A percentile compares a stretch with the other conserved stretches of the same genome.
Conservation (phyloP, 2,888 invertebrate species). For the Agrochola circellaris region DNA sequence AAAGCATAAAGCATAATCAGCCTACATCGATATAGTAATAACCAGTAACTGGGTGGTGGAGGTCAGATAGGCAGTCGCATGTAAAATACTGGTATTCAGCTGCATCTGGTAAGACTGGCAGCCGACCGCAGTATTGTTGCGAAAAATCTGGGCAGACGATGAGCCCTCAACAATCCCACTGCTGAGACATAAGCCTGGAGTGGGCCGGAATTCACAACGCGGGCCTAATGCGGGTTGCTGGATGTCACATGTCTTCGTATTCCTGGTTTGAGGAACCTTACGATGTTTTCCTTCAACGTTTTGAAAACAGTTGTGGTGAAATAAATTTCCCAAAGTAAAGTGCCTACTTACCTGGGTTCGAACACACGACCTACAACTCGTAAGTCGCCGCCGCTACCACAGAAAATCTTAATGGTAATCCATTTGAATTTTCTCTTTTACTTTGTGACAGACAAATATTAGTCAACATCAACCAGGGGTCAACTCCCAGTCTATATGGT, state of each 20-base stretch:
- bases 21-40: neutral
- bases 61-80: too few relatives aligned
- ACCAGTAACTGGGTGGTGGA: neutral
- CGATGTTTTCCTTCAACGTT: neutral
- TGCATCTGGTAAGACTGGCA: too few relatives aligned
- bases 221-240: neutral
- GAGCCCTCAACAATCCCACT: too few relatives aligned
- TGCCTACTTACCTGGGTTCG: neutral
- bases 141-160: neutral
- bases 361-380: neutral
- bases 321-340: neutral
- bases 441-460: too few relatives aligned
- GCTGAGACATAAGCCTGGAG: neutral
- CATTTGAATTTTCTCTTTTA: too few relatives aligned
- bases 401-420: too few relatives aligned
- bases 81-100: too few relatives aligned
- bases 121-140: neutral
- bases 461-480: too few relatives aligned
- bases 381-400: neutral
- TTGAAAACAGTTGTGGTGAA: neutral
- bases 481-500: too few relatives aligned
- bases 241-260: neutral
- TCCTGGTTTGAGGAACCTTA: neutral
- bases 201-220: neutral
- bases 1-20: neutral